A percentile compares a stretch with the other conserved stretches of the same genome.
Evolutionary conservation across 1,140 invertebrate genomes (phyloP).

Genomic region (Caerostris extrusa): DNA sequence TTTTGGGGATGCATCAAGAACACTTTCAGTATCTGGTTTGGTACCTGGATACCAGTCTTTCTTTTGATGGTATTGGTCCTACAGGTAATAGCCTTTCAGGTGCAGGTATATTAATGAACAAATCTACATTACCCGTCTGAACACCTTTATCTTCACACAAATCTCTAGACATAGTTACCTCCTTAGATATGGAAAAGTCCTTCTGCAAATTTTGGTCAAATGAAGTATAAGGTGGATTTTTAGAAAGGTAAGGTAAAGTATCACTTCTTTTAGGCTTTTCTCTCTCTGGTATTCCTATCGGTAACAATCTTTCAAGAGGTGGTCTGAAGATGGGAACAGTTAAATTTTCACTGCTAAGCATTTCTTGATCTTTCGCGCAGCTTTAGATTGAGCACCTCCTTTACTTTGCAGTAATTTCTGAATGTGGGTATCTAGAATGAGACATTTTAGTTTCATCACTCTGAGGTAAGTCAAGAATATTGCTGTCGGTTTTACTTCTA

Average conservation of each 20-base stretch:
- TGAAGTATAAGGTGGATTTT: conserved; percentile 69
- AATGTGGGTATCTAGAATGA: conserved; percentile 70
- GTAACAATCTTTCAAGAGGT: conserved; percentile 85
- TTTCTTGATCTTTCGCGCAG: conserved; percentile 65
- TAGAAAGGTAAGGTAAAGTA: background rate
- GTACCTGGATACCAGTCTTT: conserved; percentile 59
- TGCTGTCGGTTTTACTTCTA: conserved; percentile 73
- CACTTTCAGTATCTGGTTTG: conserved; percentile 12
- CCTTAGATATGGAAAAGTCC: conserved; percentile 13
- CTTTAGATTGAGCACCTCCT: conserved; percentile 1
- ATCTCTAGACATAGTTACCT: conserved; percentile 34
- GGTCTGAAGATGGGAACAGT: conserved; percentile 70
- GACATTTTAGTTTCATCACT: conserved; percentile 53
- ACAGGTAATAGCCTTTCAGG: conserved; percentile 78
- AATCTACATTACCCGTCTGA: conserved; percentile 68
- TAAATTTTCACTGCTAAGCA: conserved; percentile 69
- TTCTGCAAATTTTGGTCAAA: conserved; percentile 28
- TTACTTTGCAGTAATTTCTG: conserved; percentile 57
- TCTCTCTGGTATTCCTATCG: conserved; percentile 85
- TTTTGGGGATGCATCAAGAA: conserved; percentile 7
- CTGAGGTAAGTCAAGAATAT: conserved; percentile 61
- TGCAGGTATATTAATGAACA: conserved; percentile 72
- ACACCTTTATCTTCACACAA: conserved; percentile 75
- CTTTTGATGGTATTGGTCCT: conserved; percentile 54
- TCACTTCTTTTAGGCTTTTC: conserved; percentile 79